Evolutionary conservation across 2,797 vertebrate genomes (phyloP).

Genomic region (Gypaetus barbatus): DNA sequence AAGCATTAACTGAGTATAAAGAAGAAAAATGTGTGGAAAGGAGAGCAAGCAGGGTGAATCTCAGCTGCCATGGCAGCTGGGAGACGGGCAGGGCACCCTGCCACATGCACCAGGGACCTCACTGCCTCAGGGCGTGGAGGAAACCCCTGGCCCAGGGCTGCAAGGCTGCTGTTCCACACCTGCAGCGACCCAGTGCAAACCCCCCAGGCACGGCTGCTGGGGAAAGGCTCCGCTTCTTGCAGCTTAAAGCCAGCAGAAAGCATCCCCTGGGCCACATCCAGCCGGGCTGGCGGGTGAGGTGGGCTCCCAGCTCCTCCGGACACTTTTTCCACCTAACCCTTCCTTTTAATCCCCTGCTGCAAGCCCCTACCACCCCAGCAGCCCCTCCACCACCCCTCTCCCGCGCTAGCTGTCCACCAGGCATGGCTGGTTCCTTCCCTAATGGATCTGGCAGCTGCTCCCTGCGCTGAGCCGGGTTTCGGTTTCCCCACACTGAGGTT

Average conservation of each 20-base stretch:
- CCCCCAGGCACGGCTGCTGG: not conserved
- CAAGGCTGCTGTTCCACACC: not conserved
- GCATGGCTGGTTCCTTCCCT: not conserved
- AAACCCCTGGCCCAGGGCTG: not conserved
- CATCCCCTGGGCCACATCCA: not conserved
- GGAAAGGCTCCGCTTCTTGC: not conserved
- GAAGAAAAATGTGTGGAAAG: not conserved
- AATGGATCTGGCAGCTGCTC: conserved; percentile 47
- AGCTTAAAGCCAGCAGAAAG: not conserved
- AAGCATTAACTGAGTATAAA: not conserved
- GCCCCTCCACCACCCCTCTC: not conserved
- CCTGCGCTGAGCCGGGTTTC: not conserved
- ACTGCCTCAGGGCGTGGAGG: rapidly evolving
- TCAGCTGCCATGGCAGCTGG: not conserved
- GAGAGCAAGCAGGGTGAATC: not conserved
- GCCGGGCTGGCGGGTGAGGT: not conserved
- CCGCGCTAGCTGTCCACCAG: not conserved
- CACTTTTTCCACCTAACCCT: not conserved
- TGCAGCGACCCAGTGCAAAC: not conserved
- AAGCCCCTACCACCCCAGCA: not conserved
- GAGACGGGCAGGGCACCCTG: not conserved
- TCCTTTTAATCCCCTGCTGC: not conserved
- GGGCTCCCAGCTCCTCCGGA: not conserved
- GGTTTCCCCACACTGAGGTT: not conserved
- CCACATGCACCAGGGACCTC: not conserved